A percentile compares a stretch with the other conserved stretches of the same genome.
These are phyloP conservation scores for Creontiades dilutus DNA, from an alignment of 2,888 invertebrate species.

Conservation along the genomic window DNA sequence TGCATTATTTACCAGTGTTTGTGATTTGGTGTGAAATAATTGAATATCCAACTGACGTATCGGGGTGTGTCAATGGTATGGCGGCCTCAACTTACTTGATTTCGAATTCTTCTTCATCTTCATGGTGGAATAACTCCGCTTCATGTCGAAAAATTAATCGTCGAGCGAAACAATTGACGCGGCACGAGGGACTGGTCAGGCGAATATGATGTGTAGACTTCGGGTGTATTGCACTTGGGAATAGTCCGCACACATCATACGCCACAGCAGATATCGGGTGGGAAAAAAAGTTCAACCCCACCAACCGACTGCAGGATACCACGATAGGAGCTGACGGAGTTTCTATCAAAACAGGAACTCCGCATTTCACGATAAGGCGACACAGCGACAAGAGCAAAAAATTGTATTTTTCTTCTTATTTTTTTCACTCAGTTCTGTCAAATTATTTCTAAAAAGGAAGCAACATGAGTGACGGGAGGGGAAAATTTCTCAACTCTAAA, in stretches of 20 bases:
- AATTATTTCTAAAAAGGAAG: too few species aligned
- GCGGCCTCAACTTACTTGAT: constrained; percentile 21
- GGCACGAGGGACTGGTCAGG: constrained; percentile 1
- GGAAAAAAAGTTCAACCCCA: not conserved
- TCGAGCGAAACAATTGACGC: not conserved
- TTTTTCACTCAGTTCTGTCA: not conserved
- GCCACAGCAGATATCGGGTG: not conserved
- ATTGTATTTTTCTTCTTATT: too few species aligned
- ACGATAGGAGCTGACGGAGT: not conserved
- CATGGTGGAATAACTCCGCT: constrained; percentile 52
- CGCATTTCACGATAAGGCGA: constrained; percentile 7
- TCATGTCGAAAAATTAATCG: constrained; percentile 8
- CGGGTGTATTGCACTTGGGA: not conserved
- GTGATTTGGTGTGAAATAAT: too few species aligned
- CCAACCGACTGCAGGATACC: constrained; percentile 34
- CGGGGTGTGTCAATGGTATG: too few species aligned
- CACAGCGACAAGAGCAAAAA: constrained; percentile 12
- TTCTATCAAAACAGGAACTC: constrained; percentile 51
- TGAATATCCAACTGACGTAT: too few species aligned
- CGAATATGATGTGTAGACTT: not conserved
- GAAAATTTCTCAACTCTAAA: too few species aligned
- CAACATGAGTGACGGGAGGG: too few species aligned
- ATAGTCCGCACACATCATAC: constrained; percentile 5
- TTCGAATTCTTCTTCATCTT: constrained; percentile 48
- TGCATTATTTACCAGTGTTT: too few species aligned